Evolutionary conservation across 2,113 vertebrate species (phyloP).

Genomic region (Bubalus kerabau): DNA sequence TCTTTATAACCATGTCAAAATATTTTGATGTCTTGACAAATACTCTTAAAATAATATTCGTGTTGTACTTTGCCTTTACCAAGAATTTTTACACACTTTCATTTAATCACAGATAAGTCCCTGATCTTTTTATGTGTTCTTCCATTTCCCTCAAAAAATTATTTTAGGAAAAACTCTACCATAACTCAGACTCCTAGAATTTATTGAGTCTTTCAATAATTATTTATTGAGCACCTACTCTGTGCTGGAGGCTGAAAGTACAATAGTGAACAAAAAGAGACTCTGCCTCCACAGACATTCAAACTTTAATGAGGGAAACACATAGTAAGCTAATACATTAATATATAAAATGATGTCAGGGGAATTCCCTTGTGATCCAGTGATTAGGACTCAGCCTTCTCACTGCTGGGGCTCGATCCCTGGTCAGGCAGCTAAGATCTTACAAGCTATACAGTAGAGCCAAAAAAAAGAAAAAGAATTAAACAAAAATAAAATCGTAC

Average conservation of each 20-base stretch:
- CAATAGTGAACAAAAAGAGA: background rate
- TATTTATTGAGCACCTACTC: background rate
- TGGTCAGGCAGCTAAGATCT: background rate
- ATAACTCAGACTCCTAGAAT: background rate
- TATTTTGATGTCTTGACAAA: conserved; percentile 32
- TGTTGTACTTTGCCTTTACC: background rate
- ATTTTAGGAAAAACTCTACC: background rate
- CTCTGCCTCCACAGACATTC: background rate
- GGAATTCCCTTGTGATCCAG: background rate
- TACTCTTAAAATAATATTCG: conserved; percentile 1
- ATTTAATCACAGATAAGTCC: conserved; percentile 30
- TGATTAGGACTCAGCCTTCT: background rate
- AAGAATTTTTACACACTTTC: background rate
- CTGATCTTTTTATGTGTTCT: background rate
- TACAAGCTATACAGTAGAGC: background rate
- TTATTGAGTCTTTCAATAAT: background rate
- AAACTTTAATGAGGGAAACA: background rate
- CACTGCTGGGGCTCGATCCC: background rate
- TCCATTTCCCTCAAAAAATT: background rate
- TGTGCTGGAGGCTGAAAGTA: background rate
- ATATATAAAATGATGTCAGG: background rate
- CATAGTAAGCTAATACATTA: background rate
- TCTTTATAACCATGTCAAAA: conserved; percentile 33
- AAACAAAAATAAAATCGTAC: background rate
- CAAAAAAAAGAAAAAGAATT: background rate